Base-by-base conservation (phyloP, 2,888 invertebrate species). In the Epistrophe eligans region DNA sequence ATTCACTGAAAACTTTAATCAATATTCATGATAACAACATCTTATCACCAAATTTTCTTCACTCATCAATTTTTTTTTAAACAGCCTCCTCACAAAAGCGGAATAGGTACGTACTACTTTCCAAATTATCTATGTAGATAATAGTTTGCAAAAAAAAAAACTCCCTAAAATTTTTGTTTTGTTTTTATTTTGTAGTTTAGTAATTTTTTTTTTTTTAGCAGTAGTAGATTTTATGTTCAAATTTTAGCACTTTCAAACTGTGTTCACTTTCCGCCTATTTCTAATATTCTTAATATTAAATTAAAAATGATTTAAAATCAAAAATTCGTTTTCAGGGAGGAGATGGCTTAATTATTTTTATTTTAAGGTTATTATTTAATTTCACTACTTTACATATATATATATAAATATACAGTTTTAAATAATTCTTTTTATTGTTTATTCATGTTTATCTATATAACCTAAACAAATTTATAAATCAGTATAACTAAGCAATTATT, bases 41-140 rank as follows among this genome's bases (percentile, higher is more conserved):
- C 7, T 11, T 24, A 2, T 64, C 64, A 64, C 7, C 43, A 43
- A n/a, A 11, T 45, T 32, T 45, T 17, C 45, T 28, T 48, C 64
- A 32, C 28, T 64, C 64, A 64, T 66, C 38, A 66, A 48, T 24
- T 66, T 35, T 35, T 50, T 66, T 13, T 24, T 24, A 24, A 67
- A 67, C 66, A 67, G 66, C 48, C 17, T 15, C 48, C 17, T 15
- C 66, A 45, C 8, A 50, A 67, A 50, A 50, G 35, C 35, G 66
- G 66, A 67, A 50, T 67, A 67, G 66, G 66, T 66, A 66, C 48
- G 66, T 66, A 66, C 28, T 10, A 15, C 28, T 43, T 11, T 32
- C n/a, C 35, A 58, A 55, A 55, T 28, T 2, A 40, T 45, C 43
- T 2, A 24, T n/a, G 43, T 64, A 45, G 24, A 45, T 10, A 24